Base-by-base conservation (phyloP, 2,113 vertebrate genomes). In the Ophthalmolycus amberensis region DNA sequence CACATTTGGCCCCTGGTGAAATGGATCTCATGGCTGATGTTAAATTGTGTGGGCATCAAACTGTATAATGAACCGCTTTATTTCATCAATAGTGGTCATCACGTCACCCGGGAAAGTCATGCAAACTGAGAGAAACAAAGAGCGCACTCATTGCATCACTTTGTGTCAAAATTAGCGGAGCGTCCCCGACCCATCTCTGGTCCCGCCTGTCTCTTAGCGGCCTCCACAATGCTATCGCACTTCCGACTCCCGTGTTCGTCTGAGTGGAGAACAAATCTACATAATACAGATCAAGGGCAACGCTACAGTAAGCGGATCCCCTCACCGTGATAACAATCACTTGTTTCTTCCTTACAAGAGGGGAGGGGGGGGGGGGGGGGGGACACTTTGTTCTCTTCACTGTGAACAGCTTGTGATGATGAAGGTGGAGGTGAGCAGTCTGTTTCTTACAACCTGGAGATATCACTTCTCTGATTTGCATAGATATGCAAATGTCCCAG, bases 401-500 rank as follows among this genome's bases (percentile, higher is more conserved):
- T 93, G 77, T 79, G 80, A 90, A 93, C 84, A 76, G 85, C 27
- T 66, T 85, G 56, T 74, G 83, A 83, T 89, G 92, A 89, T 90
- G 72, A 83, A 85, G 81, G 62, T 77, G 66, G 81, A 81, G 63
- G 83, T 72, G 75, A 84, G 60, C 56, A 48, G 87, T 78, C 80
- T 29, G 60, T 79, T 27, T 27, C 27, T 56, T 88, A 82, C 59
- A 76, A 75, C 46, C 52, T 80, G 15, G 20, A 81, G 86, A 80
- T 69, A 83, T 74, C 52, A 56, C 37, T 44, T n/a, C 70, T 59
- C 71, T 75, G 62, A 95, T 95, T 96, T 95, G 91, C 94, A 95
- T 94, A 92, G 84, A 93, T 93, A 95, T 95, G 94, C 92, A 95
- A 95, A 95, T 92, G 54, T 25, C 1, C 20, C 38, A 2, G 25